Conservation (phyloP, 2,888 invertebrate genomes). For the Eilema sororculum region DNA sequence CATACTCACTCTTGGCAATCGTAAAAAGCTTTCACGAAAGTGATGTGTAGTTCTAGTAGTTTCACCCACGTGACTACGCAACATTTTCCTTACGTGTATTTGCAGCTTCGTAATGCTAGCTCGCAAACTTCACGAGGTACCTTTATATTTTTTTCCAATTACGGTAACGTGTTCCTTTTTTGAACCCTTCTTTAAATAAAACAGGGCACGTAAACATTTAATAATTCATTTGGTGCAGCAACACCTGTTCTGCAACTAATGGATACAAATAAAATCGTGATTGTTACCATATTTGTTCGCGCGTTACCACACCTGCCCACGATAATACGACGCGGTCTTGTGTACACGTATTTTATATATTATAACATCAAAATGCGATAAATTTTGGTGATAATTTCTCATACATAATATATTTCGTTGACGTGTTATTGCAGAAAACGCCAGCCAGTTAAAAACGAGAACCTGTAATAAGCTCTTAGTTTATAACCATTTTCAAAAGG, state of each 20-base stretch:
- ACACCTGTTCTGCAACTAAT: slow-evolving; percentile 48
- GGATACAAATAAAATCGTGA: slow-evolving; percentile 53
- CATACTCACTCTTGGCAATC: slow-evolving; percentile 29
- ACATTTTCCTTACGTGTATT: background rate
- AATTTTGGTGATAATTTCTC: background rate
- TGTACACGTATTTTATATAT: background rate
- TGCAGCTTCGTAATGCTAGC: background rate
- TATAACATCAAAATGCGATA: background rate
- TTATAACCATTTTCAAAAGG: background rate
- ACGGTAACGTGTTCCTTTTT: slow-evolving; percentile 29
- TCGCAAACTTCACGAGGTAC: background rate
- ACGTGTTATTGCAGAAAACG: background rate
- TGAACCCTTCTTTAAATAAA: slow-evolving; percentile 40
- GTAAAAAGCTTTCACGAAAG: slow-evolving; percentile 37
- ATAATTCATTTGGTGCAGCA: slow-evolving; percentile 56
- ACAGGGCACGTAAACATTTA: slow-evolving; percentile 53
- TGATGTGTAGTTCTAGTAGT: slow-evolving; percentile 30
- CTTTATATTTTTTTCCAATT: slow-evolving; percentile 29
- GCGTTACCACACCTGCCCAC: slow-evolving; percentile 52
- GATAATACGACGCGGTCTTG: background rate
- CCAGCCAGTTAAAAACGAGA: background rate
- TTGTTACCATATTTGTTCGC: slow-evolving; percentile 59
- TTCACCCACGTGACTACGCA: background rate
- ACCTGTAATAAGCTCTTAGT: background rate
- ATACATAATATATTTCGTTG: background rate